phyloP scores from a whole-genome alignment of 2,113 vertebrate genomes.

The Lamprologus speciosus region DNA sequence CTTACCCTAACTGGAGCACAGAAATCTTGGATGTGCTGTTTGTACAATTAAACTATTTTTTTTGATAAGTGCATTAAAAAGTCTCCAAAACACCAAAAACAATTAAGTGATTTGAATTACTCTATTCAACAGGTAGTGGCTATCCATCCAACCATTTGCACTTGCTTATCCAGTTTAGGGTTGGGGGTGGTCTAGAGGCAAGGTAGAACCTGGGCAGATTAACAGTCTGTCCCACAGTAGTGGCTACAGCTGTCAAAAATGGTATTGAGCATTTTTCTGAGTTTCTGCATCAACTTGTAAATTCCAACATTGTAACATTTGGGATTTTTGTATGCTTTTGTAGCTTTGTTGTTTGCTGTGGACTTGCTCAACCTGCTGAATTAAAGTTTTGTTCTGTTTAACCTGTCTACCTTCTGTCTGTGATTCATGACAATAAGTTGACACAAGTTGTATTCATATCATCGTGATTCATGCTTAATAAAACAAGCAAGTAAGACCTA shows the following conservation, averaged over 20 bases:
- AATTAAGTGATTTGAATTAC: not conserved
- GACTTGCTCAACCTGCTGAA: not conserved
- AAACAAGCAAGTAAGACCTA: not conserved
- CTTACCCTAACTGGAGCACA: not conserved
- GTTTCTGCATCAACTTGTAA: not conserved
- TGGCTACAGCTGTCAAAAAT: not conserved
- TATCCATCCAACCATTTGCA: not conserved
- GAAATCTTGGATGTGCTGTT: not conserved
- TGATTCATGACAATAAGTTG: not conserved
- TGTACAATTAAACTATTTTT: not conserved
- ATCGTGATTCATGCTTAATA: not conserved
- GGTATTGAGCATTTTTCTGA: not conserved
- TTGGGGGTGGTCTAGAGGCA: not conserved
- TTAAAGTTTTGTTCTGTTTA: not conserved
- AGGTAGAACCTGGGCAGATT: not conserved
- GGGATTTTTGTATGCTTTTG: not conserved
- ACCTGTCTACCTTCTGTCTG: not conserved
- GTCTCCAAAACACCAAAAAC: not conserved
- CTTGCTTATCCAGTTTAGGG: not conserved
- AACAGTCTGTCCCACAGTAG: not conserved
- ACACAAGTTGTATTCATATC: not conserved
- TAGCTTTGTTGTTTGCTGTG: not conserved
- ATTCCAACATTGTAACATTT: not conserved
- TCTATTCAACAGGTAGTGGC: not conserved
- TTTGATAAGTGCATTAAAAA: not conserved